Conservation (phyloP, 2,113 vertebrate genomes). For the Hemiscyllium ocellatum region DNA sequence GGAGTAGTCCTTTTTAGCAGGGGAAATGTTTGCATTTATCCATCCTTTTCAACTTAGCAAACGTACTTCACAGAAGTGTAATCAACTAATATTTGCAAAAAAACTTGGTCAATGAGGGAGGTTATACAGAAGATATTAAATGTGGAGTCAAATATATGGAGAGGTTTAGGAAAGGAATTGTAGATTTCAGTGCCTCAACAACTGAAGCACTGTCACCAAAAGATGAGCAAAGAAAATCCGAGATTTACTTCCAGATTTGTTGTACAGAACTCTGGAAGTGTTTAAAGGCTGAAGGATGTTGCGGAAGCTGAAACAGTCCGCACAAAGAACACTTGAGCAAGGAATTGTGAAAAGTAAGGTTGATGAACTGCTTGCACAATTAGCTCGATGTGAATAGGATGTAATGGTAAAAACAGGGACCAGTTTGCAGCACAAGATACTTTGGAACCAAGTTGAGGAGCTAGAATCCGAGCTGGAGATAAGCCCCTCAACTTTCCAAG, state of each 20-base stretch:
- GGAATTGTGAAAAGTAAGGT: not conserved
- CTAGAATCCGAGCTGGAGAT: too few species aligned
- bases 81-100: not conserved
- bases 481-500: too few species aligned
- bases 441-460: too few species aligned
- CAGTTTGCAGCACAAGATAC: not conserved
- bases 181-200: not conserved
- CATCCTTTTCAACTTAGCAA: not conserved
- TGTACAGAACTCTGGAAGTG: not conserved
- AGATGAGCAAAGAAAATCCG: not conserved
- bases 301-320: not conserved
- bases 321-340: too few species aligned
- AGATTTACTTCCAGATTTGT: not conserved
- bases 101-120: not conserved
- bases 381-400: not conserved
- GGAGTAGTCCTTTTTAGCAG: not conserved
- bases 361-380: not conserved
- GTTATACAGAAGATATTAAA: not conserved
- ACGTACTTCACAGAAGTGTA: not conserved
- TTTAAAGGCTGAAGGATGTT: not conserved
- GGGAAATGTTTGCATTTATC: not conserved
- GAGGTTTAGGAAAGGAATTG: not conserved
- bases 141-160: not conserved
- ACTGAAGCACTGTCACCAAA: not conserved
- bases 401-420: not conserved